These are phyloP conservation scores for Theristicus caerulescens DNA, from an alignment of 2,113 vertebrate genomes.

Conservation along the genomic window DNA sequence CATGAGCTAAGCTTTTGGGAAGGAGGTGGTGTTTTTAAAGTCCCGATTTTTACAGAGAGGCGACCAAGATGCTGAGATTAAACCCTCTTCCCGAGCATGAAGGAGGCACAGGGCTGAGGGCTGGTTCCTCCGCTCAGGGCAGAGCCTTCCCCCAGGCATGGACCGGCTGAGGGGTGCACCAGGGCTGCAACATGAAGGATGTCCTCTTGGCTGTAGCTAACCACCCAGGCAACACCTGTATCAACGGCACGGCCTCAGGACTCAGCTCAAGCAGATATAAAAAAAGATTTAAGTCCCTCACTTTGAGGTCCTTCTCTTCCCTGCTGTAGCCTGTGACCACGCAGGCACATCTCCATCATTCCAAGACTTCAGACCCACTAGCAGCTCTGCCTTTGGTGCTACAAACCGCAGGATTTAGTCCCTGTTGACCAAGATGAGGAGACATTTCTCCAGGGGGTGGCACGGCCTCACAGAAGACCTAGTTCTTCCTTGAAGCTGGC, in stretches of 20 bases:
- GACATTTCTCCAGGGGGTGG: neutral
- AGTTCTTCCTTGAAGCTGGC: neutral
- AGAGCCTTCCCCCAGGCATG: neutral
- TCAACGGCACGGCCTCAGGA: rapidly evolving
- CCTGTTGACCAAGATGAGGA: neutral
- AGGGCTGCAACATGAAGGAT: neutral
- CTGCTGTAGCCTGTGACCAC: neutral
- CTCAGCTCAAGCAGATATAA: neutral
- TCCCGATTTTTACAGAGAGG: neutral
- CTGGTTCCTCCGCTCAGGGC: neutral
- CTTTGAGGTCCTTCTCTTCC: neutral
- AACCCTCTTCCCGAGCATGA: rapidly evolving
- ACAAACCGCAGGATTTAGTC: neutral
- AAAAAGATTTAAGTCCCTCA: neutral
- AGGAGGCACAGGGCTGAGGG: neutral
- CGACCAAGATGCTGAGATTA: rapidly evolving
- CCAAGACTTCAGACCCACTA: neutral
- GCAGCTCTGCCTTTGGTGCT: neutral
- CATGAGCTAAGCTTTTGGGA: rapidly evolving
- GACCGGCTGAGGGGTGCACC: rapidly evolving
- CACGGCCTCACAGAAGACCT: neutral
- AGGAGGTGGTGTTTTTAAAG: neutral
- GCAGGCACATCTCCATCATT: neutral
- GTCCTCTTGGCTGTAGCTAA: neutral
- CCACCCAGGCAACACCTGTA: neutral